Evolutionary conservation across 1,140 invertebrate species (phyloP).

Genomic region (Drosophila lacertosa): DNA sequence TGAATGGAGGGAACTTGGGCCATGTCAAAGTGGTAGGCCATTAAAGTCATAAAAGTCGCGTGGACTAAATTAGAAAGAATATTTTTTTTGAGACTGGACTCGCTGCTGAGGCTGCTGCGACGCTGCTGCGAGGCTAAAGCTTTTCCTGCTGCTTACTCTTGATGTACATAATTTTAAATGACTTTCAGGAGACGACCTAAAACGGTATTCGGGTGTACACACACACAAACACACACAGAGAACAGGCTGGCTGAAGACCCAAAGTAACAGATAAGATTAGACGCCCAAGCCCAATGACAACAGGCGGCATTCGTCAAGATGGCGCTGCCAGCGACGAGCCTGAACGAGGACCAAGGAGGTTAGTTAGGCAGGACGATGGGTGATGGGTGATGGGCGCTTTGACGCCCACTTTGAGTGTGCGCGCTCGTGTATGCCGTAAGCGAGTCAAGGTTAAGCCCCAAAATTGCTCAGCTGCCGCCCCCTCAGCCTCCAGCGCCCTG

Average conservation of each 20-base stretch:
- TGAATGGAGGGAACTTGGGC: neutral
- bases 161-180: conserved; percentile 81
- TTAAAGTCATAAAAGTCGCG: conserved; percentile 82
- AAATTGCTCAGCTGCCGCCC: conserved; percentile 62
- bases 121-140: conserved; percentile 4
- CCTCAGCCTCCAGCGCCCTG: neutral
- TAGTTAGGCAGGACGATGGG: neutral
- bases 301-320: conserved; percentile 75
- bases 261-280: conserved; percentile 80
- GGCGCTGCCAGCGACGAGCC: conserved; percentile 39
- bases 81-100: conserved; percentile 21
- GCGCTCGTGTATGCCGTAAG: conserved; percentile 71
- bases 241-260: conserved; percentile 33
- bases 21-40: conserved; percentile 65
- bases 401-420: conserved; percentile 73
- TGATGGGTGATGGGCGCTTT: neutral
- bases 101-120: neutral
- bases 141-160: conserved; percentile 39
- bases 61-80: conserved; percentile 79
- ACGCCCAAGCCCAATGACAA: conserved; percentile 73
- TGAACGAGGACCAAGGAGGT: neutral
- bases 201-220: conserved; percentile 28
- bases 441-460: conserved; percentile 79
- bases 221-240: conserved; percentile 10
- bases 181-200: conserved; percentile 76